Percentiles rank a stretch among this genome's conserved stretches.
These are phyloP conservation scores for Bombycilla garrulus DNA, from an alignment of 2,113 vertebrate genomes.

Conservation along the genomic window DNA sequence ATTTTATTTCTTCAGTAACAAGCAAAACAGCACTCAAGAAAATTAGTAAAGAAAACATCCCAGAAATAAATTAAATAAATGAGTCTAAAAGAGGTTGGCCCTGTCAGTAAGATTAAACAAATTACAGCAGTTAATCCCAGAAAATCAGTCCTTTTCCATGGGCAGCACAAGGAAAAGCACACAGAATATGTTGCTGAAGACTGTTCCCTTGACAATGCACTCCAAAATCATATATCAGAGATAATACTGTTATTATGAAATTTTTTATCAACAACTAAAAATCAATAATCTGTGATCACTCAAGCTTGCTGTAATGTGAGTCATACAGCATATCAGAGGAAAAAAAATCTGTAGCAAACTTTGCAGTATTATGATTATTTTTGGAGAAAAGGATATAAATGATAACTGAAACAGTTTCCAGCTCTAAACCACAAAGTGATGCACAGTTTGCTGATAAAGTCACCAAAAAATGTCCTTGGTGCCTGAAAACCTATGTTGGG, in stretches of 20 bases:
- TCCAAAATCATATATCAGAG: neutral
- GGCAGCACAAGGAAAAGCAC: neutral
- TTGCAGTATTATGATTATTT: neutral
- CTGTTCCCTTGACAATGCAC: neutral
- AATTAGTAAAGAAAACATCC: neutral
- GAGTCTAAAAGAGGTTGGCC: neutral
- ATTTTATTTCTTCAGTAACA: neutral
- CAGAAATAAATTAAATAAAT: neutral
- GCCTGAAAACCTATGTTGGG: neutral
- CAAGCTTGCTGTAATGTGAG: neutral
- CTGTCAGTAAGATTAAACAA: neutral
- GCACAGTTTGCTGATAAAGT: conserved; percentile 8
- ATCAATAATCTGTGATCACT: conserved; percentile 29
- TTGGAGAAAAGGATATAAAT: neutral
- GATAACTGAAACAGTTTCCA: neutral
- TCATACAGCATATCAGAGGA: neutral
- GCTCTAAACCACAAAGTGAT: neutral
- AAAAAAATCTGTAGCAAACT: neutral
- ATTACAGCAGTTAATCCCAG: neutral
- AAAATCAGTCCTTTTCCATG: neutral
- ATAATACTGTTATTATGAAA: conserved; percentile 20
- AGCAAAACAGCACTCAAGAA: neutral
- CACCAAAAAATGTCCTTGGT: neutral
- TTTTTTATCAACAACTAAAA: conserved; percentile 46
- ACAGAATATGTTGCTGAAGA: neutral